Evolutionary conservation across 2,888 invertebrate species (phyloP), one percentile per base, ranked within the genome.

Genomic region (Serrognathus titanus): DNA sequence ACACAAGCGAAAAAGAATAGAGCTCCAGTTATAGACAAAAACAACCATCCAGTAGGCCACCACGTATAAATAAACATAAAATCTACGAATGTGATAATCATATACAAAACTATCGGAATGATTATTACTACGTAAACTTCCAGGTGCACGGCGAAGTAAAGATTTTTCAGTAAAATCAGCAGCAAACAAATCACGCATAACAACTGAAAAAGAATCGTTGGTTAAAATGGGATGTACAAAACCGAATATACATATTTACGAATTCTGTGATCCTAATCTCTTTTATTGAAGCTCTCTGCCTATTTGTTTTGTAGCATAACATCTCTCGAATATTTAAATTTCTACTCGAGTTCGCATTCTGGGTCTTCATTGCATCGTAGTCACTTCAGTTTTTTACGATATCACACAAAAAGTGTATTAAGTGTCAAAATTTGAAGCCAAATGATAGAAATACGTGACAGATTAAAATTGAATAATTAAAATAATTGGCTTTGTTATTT

Each of bases 11-110:
- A 58, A 41, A 63, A 67, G 2, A 60, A 37, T 6, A 64, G 39
- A 1, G 59, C 39, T 4, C 54, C 67, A 2, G 54, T 13, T 6
- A 64, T 48, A 0, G 65, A 55, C 40, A 66, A 61, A 5, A 64
- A 31, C n/a, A 61, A 58, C 69, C 69, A 68, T 2, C 48, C 51
- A 11, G 64, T 55, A 1, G 65, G 62, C n/a, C 51, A 60, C 38
- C 47, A 39, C 8, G 48, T 48, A 16, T 55, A 55, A 31, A 50
- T 62, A 36, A 57, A 48, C 20, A 58, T 46, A 47, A 64, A 13
- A 49, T 64, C 64, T 10, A 59, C 13, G 6, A 57, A 37, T 1
- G 63, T 60, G 51, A 64, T 55, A 13, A 62, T 51, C n/a, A 54
- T 12, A 41, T 53, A 60, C 2, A 39, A 7, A 11, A 31, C 4